phyloP scores from a whole-genome alignment of 2,888 invertebrate genomes.

The Tenthredo amoena region DNA sequence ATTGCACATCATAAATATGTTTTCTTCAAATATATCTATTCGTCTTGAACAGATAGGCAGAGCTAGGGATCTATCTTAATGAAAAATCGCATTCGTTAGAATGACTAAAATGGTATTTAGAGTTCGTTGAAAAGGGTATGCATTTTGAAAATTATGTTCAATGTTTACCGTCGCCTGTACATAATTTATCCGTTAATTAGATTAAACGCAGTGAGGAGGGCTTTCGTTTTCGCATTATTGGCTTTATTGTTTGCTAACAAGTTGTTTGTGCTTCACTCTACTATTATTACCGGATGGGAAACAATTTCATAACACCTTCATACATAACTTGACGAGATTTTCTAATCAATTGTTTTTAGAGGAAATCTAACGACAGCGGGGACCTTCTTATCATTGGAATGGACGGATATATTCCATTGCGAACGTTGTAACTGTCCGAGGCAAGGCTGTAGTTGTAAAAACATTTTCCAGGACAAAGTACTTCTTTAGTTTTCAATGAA shows the following conservation, averaged over 20 bases:
- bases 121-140: neutral
- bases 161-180: constrained; percentile 62
- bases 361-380: constrained; percentile 70
- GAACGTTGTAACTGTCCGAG: constrained; percentile 68
- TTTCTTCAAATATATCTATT: neutral
- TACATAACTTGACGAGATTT: constrained; percentile 31
- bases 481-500: neutral
- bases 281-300: neutral
- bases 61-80: neutral
- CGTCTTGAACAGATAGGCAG: neutral
- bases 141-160: constrained; percentile 75
- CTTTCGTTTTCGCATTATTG: neutral
- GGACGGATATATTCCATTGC: constrained; percentile 76
- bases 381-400: constrained; percentile 74
- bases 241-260: constrained; percentile 26
- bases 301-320: neutral
- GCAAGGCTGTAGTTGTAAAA: neutral
- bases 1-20: neutral
- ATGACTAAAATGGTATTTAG: neutral
- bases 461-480: neutral
- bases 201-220: neutral
- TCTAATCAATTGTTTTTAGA: constrained; percentile 73
- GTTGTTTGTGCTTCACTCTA: constrained; percentile 3
- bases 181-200: neutral
- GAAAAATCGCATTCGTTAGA: neutral